These are phyloP conservation scores for Piaya cayana DNA, from an alignment of 2,113 vertebrate species.

Conservation along the genomic window DNA sequence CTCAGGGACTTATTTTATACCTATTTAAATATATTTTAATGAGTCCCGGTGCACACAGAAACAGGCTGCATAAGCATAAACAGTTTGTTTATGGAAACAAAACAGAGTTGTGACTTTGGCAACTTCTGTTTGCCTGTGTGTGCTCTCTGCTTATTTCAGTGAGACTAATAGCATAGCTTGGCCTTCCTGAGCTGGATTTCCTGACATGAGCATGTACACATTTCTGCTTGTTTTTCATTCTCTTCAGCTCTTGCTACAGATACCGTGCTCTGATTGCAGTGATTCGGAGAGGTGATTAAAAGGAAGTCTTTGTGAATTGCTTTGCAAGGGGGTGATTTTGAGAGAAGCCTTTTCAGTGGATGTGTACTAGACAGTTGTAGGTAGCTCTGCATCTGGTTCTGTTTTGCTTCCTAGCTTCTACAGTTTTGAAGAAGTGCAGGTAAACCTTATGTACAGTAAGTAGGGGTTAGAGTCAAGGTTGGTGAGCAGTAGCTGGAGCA, in stretches of 20 bases:
- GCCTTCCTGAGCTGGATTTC: background rate
- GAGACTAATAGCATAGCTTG: background rate
- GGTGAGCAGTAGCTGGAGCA: background rate
- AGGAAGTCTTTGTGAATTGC: background rate
- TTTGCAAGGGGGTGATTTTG: background rate
- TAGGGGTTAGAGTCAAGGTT: background rate
- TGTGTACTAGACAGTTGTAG: background rate
- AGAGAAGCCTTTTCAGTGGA: background rate
- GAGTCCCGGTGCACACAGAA: background rate
- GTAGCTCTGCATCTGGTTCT: background rate
- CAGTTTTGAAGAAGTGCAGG: background rate
- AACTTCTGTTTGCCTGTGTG: background rate
- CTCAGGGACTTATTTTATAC: background rate
- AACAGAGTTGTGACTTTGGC: background rate
- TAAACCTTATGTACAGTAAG: background rate
- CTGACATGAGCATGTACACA: background rate
- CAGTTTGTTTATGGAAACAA: background rate
- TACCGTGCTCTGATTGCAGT: background rate
- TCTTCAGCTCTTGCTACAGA: background rate
- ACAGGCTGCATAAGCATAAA: background rate
- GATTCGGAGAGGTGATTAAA: background rate
- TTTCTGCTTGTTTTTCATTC: background rate
- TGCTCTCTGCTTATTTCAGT: background rate
- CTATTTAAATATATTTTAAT: background rate
- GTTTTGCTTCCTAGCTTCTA: background rate